A percentile compares a stretch with the other conserved stretches of the same genome.
phyloP scores from a whole-genome alignment of 1,140 invertebrate genomes.

The Orussus abietinus region DNA sequence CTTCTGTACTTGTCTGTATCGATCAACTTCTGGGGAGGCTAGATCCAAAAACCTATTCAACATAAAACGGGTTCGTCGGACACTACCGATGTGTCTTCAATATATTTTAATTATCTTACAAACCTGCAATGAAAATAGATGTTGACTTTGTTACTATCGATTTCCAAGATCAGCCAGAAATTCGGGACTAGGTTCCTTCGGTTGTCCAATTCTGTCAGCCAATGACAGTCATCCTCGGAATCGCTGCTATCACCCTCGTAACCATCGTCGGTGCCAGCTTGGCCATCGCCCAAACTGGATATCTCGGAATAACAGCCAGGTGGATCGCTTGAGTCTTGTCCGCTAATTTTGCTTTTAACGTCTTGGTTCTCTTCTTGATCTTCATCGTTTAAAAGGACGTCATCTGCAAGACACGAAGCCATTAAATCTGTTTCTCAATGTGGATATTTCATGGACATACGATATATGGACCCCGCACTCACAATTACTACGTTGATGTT shows the following conservation, averaged over 20 bases:
- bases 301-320: slow-evolving; percentile 47
- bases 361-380: slow-evolving; percentile 24
- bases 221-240: slow-evolving; percentile 60
- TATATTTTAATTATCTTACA: slow-evolving; percentile 22
- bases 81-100: too few relatives aligned
- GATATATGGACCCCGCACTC: too few relatives aligned
- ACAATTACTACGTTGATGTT: too few relatives aligned
- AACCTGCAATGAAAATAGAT: slow-evolving; percentile 70
- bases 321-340: slow-evolving; percentile 43
- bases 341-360: slow-evolving; percentile 19
- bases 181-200: slow-evolving; percentile 60
- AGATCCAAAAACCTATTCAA: slow-evolving; percentile 56
- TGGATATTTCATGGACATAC: too few relatives aligned
- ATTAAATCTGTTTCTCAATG: too few relatives aligned
- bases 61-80: too few relatives aligned
- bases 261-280: slow-evolving; percentile 52
- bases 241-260: slow-evolving; percentile 60
- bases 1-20: slow-evolving; percentile 56
- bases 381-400: slow-evolving; percentile 16
- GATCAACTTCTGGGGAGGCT: slow-evolving; percentile 51
- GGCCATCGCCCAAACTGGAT: slow-evolving; percentile 50
- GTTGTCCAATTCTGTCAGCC: slow-evolving; percentile 57
- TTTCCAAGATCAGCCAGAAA: slow-evolving; percentile 73
- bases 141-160: slow-evolving; percentile 60
- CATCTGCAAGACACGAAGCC: too few relatives aligned